Evolutionary conservation across 2,888 invertebrate species (phyloP), one percentile per base, ranked within the genome.

Genomic region (Steromphala cineraria): DNA sequence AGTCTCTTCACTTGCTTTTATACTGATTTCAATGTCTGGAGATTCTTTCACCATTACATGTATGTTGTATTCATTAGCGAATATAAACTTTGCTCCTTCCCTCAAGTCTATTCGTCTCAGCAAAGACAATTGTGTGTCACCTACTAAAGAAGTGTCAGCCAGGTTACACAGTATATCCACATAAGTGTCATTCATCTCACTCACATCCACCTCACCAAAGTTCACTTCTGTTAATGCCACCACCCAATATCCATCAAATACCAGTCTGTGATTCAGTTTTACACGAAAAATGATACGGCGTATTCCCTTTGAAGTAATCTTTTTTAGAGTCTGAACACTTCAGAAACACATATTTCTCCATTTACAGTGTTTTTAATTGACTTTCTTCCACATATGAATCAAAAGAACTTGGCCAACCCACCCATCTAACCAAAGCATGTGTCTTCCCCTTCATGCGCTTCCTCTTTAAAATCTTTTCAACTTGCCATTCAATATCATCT

Each of bases 151-250:
- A n/a, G 31, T 74, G 46, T 74, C 46, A 19, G 31, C 28, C 0
- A 74, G 10, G 21, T 74, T 74, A 19, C 71, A 74, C 71, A 74
- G n/a, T 21, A 74, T 36, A 74, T 74, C 71, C n/a, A 74, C 71
- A 40, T 74, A 46, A 40, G 21, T n/a, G 36, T 40, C 17, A 17
- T 74, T 74, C 71, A 74, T 36, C 2, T 46, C 4, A 40, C n/a
- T 17, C 10, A 74, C 2, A 46, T 74, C 46, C 2, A 40, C 2
- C 1, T 74, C 19, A 40, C 71, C 46, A 74, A 74, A 74, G 36
- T 74, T 36, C n/a, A 74, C 19, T 19, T 74, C 71, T 31, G 46
- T 40, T 15, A 74, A 31, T 31, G 71, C 17, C 5, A 74, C 71
- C 17, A 74, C n/a, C 71, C 46, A 74, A n/a, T 40, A 36, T 17